phyloP scores from a whole-genome alignment of 1,140 invertebrate genomes.

The Ceratina australensis region DNA sequence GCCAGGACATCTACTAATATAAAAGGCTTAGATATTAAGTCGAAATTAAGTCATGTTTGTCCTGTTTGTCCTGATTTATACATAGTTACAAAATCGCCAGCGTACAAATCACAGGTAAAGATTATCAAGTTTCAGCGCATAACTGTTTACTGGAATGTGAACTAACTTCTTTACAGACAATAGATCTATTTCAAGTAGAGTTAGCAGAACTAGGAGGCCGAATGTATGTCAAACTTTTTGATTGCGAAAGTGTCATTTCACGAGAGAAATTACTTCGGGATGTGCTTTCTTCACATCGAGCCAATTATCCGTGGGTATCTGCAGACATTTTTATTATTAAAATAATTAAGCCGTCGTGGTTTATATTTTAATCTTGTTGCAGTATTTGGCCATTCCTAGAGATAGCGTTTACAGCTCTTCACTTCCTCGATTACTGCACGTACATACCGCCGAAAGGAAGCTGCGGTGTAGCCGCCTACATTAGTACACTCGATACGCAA shows the following conservation, averaged over 20 bases:
- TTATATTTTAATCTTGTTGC: slow-evolving; percentile 34
- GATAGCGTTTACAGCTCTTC: slow-evolving; percentile 75
- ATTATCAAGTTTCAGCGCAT: slow-evolving; percentile 9
- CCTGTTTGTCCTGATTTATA: slow-evolving; percentile 64
- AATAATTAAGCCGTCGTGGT: slow-evolving; percentile 22
- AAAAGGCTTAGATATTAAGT: slow-evolving; percentile 59
- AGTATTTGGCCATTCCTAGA: slow-evolving; percentile 76
- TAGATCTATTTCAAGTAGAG: slow-evolving; percentile 69
- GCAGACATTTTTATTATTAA: slow-evolving; percentile 30
- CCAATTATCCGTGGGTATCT: slow-evolving; percentile 77
- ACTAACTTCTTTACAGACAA: slow-evolving; percentile 50
- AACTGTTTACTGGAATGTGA: slow-evolving; percentile 13
- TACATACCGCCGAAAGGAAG: slow-evolving; percentile 78
- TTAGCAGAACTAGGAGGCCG: slow-evolving; percentile 78
- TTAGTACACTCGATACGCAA: slow-evolving; percentile 66
- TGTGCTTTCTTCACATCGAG: slow-evolving; percentile 76
- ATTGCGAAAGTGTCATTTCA: slow-evolving; percentile 75
- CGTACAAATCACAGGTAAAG: slow-evolving; percentile 65
- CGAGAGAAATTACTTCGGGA: slow-evolving; percentile 74
- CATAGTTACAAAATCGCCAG: slow-evolving; percentile 68
- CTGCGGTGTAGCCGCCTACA: slow-evolving; percentile 73
- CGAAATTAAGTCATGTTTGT: slow-evolving; percentile 71
- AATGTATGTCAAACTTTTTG: slow-evolving; percentile 76
- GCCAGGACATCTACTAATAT: slow-evolving; percentile 73
- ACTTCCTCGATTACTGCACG: slow-evolving; percentile 78